Conservation (phyloP, 2,888 invertebrate genomes). For the Gastracanthus pulcherrimus region DNA sequence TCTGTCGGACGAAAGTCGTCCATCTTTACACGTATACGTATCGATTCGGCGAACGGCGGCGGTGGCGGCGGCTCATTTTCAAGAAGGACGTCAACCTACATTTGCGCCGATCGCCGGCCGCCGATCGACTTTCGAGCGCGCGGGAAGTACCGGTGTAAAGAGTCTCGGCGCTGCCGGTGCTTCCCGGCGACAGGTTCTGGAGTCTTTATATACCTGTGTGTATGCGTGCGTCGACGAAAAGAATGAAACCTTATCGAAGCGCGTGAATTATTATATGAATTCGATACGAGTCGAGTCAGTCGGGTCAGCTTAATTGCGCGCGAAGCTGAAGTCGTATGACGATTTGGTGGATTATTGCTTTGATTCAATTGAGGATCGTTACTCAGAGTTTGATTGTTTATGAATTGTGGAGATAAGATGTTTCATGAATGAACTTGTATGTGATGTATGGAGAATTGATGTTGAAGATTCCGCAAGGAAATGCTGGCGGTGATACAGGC, state of each 20-base stretch:
- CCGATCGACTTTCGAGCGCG: slow-evolving; percentile 35
- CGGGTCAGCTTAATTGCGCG: background rate
- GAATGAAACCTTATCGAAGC: slow-evolving; percentile 9
- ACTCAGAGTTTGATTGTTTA: too few relatives aligned
- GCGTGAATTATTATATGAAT: background rate
- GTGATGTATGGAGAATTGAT: too few relatives aligned
- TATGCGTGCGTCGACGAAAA: background rate
- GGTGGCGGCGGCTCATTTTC: slow-evolving; percentile 21
- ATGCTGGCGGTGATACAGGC: too few relatives aligned
- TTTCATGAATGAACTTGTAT: too few relatives aligned
- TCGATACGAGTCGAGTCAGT: background rate
- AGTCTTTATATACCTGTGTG: background rate
- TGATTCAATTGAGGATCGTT: too few relatives aligned
- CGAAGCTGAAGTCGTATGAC: too few relatives aligned
- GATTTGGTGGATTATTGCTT: too few relatives aligned
- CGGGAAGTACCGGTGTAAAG: slow-evolving; percentile 23
- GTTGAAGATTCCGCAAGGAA: too few relatives aligned
- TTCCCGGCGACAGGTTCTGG: background rate
- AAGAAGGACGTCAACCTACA: slow-evolving; percentile 49
- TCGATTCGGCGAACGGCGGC: slow-evolving; percentile 25
- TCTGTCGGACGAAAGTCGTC: slow-evolving; percentile 22
- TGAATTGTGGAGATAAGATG: too few relatives aligned
- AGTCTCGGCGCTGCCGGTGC: background rate
- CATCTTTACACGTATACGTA: background rate
- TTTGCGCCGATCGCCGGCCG: slow-evolving; percentile 15